phyloP scores from a whole-genome alignment of 2,797 vertebrate genomes.

The Microctenopoma steveboyesi region DNA sequence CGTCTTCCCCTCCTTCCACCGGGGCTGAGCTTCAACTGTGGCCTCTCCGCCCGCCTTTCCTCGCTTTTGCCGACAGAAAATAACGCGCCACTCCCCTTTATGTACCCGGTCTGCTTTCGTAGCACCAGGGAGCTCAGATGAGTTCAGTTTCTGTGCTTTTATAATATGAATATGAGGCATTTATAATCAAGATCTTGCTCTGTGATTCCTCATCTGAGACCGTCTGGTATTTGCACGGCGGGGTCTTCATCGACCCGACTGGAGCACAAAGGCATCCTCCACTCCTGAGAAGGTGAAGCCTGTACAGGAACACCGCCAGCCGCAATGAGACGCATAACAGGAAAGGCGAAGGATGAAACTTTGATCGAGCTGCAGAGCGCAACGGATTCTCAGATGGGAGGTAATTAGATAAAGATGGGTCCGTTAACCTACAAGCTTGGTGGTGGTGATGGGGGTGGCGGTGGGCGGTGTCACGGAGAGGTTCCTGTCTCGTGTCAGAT shows the following conservation, averaged over 20 bases:
- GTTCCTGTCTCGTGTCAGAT: background rate
- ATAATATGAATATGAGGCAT: constrained; percentile 16
- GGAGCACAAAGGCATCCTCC: constrained; percentile 24
- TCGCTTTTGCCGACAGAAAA: constrained; percentile 54
- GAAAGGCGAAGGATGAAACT: constrained; percentile 81
- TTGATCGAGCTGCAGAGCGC: constrained; percentile 82
- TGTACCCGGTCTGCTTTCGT: constrained; percentile 15
- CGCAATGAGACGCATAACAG: constrained; percentile 83
- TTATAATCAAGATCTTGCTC: background rate
- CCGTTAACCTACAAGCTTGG: too few relatives aligned
- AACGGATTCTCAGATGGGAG: constrained; percentile 71
- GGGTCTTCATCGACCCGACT: constrained; percentile 4
- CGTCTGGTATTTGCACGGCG: constrained; percentile 1
- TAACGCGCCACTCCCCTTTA: constrained; percentile 68
- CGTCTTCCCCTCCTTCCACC: too few relatives aligned
- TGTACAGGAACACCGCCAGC: constrained; percentile 12
- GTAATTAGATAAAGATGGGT: constrained; percentile 49
- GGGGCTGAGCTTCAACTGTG: too few relatives aligned
- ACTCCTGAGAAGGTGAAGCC: constrained; percentile 41
- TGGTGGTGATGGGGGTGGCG: too few relatives aligned
- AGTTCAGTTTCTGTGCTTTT: constrained; percentile 20
- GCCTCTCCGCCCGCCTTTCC: too few relatives aligned
- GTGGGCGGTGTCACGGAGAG: background rate
- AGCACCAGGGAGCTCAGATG: constrained; percentile 20
- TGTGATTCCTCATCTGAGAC: constrained; percentile 15